Conservation (phyloP, 2,888 invertebrate genomes). For the Melanchra persicariae region DNA sequence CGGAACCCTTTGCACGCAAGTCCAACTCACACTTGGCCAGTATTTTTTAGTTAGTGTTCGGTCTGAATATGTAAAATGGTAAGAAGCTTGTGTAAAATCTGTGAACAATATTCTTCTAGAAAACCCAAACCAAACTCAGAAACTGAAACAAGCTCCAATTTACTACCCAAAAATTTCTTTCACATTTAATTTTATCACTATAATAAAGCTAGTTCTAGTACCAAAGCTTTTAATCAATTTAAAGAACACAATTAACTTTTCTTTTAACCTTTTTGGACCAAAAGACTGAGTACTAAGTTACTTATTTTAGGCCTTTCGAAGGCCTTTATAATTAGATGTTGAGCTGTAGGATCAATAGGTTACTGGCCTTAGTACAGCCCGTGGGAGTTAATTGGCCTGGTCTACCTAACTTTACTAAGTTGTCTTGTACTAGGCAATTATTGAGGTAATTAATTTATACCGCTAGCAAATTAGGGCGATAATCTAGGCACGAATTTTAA, state of each 20-base stretch:
- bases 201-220: background rate
- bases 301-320: constrained; percentile 25
- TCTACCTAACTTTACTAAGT: constrained; percentile 24
- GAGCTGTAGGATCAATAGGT: constrained; percentile 31
- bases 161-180: background rate
- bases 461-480: constrained; percentile 22
- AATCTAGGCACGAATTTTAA: constrained; percentile 29
- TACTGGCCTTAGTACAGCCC: constrained; percentile 19
- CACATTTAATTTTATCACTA: background rate
- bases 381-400: constrained; percentile 25
- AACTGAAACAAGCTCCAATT: background rate
- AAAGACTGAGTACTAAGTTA: constrained; percentile 26
- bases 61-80: background rate
- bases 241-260: constrained; percentile 24
- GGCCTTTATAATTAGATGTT: constrained; percentile 24
- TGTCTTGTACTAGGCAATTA: constrained; percentile 27
- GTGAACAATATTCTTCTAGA: background rate
- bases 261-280: constrained; percentile 20
- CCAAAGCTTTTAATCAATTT: constrained; percentile 7
- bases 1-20: no score
- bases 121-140: background rate
- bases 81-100: background rate
- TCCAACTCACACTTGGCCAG: no score
- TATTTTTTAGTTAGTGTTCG: no score
- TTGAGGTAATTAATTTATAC: constrained; percentile 34